Base-by-base conservation (phyloP, 2,797 vertebrate genomes). In the Heteromormyrus szaboi region DNA sequence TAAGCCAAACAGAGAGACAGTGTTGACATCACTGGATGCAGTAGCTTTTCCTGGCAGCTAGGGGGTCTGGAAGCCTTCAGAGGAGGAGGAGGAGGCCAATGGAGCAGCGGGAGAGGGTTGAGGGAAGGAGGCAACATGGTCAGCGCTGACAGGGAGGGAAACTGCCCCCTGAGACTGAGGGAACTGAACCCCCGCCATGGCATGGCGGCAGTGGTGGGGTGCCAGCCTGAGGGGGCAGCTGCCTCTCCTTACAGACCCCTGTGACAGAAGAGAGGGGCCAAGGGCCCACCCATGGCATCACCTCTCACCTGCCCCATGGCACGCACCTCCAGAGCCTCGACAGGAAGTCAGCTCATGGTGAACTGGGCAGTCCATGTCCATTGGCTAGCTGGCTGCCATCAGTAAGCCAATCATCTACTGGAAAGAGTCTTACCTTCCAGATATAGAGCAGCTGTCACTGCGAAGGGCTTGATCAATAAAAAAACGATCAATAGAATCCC, bases 241-340 rank as follows among this genome's bases (percentile, higher is more conserved):
- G 8, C 37, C 56, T 22, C n/a, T 62, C 54, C 41, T 44, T n/a
- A 11, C 48, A 12, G 25, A 14, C 22, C 11, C 29, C 51, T 54
- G 25, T 17, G 12, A 19, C 29, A 56, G 53, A 56, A 86, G 54
- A 33, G 4, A 25, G 54, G 8, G 8, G 9, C 41, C 12, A 41
- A 11, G 33, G 19, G 50, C 12, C 48, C 22, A 29, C n/a, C 1
- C 44, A 19, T 54, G n/a, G 14, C 14, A 37, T 51, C 72, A 68
- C 76, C 51, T 59, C n/a, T 6, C n/a, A n/a, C 3, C 88, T 76
- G 83, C 89, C 90, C 88, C 89, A 88, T 89, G 86, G 53, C 65
- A 46, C 86, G 37, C 76, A 91, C n/a, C 19, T 22, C 19, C 79
- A 2, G 14, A 46, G 8, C 79, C 17, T 84, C 46, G 1, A 48